Evolutionary conservation across 1,140 invertebrate species (phyloP).

Genomic region (Dysdera silvatica): DNA sequence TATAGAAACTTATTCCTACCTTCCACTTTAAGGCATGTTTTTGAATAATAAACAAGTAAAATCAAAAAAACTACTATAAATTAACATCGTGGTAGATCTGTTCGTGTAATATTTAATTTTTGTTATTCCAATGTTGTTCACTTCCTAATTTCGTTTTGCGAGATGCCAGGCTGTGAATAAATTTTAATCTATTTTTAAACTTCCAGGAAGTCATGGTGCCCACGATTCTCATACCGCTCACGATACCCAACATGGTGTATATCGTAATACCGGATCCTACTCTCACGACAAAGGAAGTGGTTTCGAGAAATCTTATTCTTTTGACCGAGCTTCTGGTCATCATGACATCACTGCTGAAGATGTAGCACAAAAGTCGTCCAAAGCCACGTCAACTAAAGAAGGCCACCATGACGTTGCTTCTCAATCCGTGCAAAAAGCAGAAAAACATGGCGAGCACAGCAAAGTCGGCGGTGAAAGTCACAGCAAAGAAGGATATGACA

Average conservation of each 20-base stretch:
- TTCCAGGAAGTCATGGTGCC: no score
- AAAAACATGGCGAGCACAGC: slow-evolving; percentile 8
- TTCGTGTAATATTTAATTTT: no score
- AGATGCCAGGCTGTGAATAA: no score
- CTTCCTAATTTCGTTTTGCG: no score
- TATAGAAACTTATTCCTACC: no score
- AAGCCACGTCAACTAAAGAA: not conserved
- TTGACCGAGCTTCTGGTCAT: slow-evolving; percentile 11
- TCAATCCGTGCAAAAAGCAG: not conserved
- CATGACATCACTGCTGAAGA: slow-evolving; percentile 9
- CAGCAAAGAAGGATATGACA: not conserved
- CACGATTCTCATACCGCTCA: not conserved
- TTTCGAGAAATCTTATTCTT: slow-evolving; percentile 24
- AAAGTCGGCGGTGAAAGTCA: not conserved
- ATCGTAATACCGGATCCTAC: slow-evolving; percentile 14
- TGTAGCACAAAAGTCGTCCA: not conserved
- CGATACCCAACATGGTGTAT: not conserved
- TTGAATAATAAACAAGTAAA: no score
- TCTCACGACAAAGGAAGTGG: slow-evolving; percentile 21
- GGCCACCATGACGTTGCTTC: slow-evolving; percentile 12
- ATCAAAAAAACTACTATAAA: no score
- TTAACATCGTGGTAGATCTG: no score
- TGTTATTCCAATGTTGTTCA: no score
- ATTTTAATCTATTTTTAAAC: no score
- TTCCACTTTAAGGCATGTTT: no score